Evolutionary conservation across 2,797 vertebrate genomes (phyloP), one percentile per base, ranked within the genome.

Genomic region (Ataeniobius toweri): DNA sequence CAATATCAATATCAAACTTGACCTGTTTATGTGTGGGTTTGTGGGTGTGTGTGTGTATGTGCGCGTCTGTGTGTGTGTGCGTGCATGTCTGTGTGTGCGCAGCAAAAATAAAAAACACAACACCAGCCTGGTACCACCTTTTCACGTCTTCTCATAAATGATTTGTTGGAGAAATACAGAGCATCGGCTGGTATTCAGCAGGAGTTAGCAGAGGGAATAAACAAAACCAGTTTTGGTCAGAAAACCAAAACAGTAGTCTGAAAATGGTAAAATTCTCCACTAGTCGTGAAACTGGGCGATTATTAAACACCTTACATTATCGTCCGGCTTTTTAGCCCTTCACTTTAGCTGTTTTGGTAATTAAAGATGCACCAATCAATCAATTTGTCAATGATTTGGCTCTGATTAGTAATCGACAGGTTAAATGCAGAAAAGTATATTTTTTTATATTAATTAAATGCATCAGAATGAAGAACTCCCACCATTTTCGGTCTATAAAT

Each of bases 161-260:
- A 56, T 53, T 39, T 41, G 22, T 22, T 36, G 20, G 5, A 53
- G 71, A 72, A 56, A 5, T 28, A 22, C 36, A 69, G 65, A 76
- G 36, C 24, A 56, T 56, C 36, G 20, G 72, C 24, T 63, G 20
- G 48, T 24, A 18, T 69, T 74, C 16, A 68, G 50, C 36, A 55
- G 3, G 50, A 55, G 48, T 24, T 41, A 36, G 41, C 24, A 26
- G 16, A 56, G 6, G 48, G 41, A 69, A 65, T 14, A 10, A 69
- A 71, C 1, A 14, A 18, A 59, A 76, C 3, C 12, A 16, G 9
- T 28, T 16, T 20, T 14, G 28, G 7, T 73, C 4, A 12, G 20
- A 73, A 83, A 79, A 69, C 71, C 41, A 8, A 77, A 70, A 48
- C 3, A 78, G 31, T 24, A 20, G 13, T 1, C 6, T 12, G 16